Evolutionary conservation across 2,113 vertebrate species (phyloP).

Genomic region (Datnioides undecimradiatus): DNA sequence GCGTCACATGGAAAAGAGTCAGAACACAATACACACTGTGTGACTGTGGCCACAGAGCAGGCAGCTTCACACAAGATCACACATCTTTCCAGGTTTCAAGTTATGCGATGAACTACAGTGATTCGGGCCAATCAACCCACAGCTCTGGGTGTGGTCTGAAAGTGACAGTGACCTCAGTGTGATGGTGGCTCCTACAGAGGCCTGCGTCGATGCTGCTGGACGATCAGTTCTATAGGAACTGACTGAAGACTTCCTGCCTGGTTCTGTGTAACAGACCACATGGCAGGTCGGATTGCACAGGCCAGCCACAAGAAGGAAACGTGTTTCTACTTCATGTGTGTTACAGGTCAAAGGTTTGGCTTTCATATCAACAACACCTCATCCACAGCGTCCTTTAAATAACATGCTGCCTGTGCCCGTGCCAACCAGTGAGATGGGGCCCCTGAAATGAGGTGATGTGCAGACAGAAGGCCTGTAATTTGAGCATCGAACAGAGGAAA

Average conservation of each 20-base stretch:
- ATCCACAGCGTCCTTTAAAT: not conserved
- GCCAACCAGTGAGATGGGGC: not conserved
- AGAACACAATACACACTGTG: not conserved
- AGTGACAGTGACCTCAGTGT: too few relatives aligned
- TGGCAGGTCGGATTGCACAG: too few relatives aligned
- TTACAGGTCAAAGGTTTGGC: not conserved
- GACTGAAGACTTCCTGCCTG: too few relatives aligned
- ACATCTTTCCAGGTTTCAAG: too few relatives aligned
- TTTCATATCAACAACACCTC: not conserved
- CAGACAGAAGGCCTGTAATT: not conserved
- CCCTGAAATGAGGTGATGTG: not conserved
- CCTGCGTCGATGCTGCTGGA: too few relatives aligned
- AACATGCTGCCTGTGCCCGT: not conserved
- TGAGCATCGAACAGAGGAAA: not conserved
- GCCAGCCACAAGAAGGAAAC: constrained; percentile 11
- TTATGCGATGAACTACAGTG: too few relatives aligned
- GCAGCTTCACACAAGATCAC: too few relatives aligned
- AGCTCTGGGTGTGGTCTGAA: too few relatives aligned
- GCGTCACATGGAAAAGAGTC: not conserved
- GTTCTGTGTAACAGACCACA: too few relatives aligned
- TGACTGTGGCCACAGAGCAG: not conserved
- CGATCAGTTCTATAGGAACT: too few relatives aligned
- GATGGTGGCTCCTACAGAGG: too few relatives aligned
- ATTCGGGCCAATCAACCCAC: too few relatives aligned
- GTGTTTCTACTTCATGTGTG: not conserved